Evolutionary conservation across 2,113 vertebrate species (phyloP).

Genomic region (Pelecanus crispus): DNA sequence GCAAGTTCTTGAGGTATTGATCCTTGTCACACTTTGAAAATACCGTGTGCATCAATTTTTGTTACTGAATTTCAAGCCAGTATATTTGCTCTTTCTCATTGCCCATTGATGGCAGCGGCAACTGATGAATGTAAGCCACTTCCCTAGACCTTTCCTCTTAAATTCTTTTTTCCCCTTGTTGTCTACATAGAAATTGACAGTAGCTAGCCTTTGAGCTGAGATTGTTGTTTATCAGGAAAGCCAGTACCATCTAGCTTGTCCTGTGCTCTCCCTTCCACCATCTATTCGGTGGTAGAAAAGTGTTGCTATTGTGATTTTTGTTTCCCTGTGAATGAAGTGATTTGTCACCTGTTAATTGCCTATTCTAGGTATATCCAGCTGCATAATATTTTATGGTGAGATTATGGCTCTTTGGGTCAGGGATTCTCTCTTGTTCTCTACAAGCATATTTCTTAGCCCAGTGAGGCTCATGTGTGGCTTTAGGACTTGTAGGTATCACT

Average conservation of each 20-base stretch:
- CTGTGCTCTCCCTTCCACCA: neutral
- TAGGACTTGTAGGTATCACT: neutral
- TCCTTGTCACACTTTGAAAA: neutral
- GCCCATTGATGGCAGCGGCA: neutral
- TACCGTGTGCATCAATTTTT: neutral
- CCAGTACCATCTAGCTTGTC: neutral
- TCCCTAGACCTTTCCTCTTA: neutral
- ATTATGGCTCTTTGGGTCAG: neutral
- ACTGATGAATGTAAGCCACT: neutral
- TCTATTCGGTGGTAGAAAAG: neutral
- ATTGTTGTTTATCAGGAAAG: neutral
- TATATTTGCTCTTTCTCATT: neutral
- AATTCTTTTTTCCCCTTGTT: neutral
- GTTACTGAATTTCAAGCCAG: neutral
- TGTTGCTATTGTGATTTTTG: neutral
- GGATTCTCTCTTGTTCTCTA: neutral
- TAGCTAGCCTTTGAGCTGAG: neutral
- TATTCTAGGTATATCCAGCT: neutral
- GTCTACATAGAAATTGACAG: neutral
- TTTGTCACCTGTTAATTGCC: neutral
- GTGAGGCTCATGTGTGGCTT: neutral
- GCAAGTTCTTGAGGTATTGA: neutral
- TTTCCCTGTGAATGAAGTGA: neutral
- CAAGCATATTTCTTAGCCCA: neutral
- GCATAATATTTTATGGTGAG: neutral